Conservation (phyloP, 1,140 invertebrate genomes). For the Phymorhynchus buccinoides region DNA sequence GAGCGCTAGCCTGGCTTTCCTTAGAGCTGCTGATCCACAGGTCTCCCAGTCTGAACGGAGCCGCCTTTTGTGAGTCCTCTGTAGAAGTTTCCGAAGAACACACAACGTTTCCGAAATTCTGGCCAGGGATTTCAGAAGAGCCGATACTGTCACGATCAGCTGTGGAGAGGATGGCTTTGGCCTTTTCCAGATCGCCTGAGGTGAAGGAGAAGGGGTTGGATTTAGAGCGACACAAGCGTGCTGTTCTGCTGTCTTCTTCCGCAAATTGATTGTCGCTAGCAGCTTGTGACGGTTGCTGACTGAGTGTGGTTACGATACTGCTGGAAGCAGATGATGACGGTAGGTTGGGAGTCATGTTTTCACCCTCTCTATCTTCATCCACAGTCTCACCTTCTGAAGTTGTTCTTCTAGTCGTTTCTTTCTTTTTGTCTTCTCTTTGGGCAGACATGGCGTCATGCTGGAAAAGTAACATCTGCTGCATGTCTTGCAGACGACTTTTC, state of each 20-base stretch:
- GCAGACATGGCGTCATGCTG: background rate
- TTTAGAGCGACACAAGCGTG: conserved; percentile 17
- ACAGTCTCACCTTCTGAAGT: background rate
- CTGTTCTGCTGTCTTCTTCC: conserved; percentile 24
- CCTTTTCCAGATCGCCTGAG: conserved; percentile 1
- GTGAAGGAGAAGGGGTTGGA: conserved; percentile 16
- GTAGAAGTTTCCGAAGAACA: background rate
- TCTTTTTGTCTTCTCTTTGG: background rate
- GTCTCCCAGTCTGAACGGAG: background rate
- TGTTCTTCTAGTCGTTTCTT: background rate
- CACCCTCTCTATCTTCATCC: background rate
- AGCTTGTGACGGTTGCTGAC: background rate
- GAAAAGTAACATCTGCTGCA: background rate
- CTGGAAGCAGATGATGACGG: background rate
- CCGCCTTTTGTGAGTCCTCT: background rate
- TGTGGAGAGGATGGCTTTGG: background rate
- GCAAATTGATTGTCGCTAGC: no score
- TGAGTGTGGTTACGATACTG: background rate
- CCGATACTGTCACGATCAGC: background rate
- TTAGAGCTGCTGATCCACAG: conserved; percentile 28
- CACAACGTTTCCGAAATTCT: background rate
- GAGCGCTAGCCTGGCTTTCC: background rate
- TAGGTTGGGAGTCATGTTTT: background rate
- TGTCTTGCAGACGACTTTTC: background rate
- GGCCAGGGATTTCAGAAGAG: background rate